Percentiles rank a stretch among this genome's conserved stretches.
Evolutionary conservation across 2,113 vertebrate genomes (phyloP).

Genomic region (Stictonetta naevosa): DNA sequence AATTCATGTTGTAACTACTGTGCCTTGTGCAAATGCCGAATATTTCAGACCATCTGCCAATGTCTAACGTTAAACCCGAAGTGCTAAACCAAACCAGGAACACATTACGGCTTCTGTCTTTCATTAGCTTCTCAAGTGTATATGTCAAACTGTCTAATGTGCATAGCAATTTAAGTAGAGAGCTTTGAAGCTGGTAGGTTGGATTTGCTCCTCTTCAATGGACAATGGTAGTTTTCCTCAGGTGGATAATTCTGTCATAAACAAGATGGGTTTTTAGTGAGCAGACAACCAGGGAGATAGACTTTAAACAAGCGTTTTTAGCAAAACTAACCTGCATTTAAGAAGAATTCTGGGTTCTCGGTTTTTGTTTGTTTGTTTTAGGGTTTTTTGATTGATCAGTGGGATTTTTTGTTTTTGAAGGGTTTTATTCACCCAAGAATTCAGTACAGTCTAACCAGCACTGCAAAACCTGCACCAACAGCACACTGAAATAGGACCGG

Average conservation of each 20-base stretch:
- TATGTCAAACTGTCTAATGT: background rate
- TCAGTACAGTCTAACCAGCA: background rate
- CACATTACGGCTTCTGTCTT: background rate
- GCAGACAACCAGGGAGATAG: background rate
- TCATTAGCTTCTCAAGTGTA: background rate
- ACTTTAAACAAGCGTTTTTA: background rate
- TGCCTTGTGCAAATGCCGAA: slow-evolving; percentile 85
- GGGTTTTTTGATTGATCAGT: background rate
- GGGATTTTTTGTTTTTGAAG: background rate
- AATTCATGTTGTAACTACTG: slow-evolving; percentile 86
- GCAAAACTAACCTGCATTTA: background rate
- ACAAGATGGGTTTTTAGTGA: background rate
- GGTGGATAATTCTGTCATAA: background rate
- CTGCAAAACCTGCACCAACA: background rate
- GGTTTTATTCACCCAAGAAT: background rate
- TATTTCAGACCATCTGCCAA: slow-evolving; percentile 86
- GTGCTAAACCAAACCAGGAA: slow-evolving; percentile 75
- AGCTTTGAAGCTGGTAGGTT: background rate
- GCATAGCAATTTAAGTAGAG: background rate
- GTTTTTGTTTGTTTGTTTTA: background rate
- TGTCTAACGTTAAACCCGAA: slow-evolving; percentile 83
- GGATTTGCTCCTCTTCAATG: background rate
- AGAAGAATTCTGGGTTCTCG: background rate
- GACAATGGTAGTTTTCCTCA: background rate
- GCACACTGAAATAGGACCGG: background rate